Percentiles rank a stretch among this genome's conserved stretches.
phyloP scores from a whole-genome alignment of 2,113 vertebrate genomes.

The Excalfactoria chinensis region DNA sequence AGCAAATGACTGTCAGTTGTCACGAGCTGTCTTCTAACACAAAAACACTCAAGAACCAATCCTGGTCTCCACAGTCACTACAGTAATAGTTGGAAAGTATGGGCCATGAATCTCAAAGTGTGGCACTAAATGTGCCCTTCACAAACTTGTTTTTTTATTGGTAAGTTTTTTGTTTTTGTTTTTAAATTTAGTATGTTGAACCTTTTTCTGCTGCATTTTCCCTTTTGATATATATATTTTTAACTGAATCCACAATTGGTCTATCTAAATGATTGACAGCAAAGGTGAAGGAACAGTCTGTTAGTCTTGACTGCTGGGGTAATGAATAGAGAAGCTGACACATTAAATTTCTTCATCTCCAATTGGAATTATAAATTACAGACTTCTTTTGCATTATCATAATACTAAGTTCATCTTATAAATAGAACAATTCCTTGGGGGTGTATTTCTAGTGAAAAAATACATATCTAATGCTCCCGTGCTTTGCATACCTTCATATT shows the following conservation, averaged over 20 bases:
- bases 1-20: neutral
- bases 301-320: slow-evolving; percentile 21
- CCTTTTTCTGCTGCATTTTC: slow-evolving; percentile 3
- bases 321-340: slow-evolving; percentile 65
- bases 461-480: slow-evolving; percentile 16
- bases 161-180: no score
- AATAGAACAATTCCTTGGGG: slow-evolving; percentile 49
- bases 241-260: slow-evolving; percentile 11
- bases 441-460: slow-evolving; percentile 53
- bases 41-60: neutral
- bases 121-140: neutral
- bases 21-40: neutral
- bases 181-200: neutral
- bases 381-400: slow-evolving; percentile 51
- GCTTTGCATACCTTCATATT: slow-evolving; percentile 31
- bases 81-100: neutral
- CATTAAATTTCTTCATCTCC: slow-evolving; percentile 54
- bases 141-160: neutral
- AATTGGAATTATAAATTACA: slow-evolving; percentile 62
- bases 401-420: slow-evolving; percentile 45
- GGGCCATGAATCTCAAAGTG: neutral
- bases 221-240: neutral
- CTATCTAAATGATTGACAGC: slow-evolving; percentile 37
- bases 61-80: slow-evolving; percentile 24
- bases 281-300: slow-evolving; percentile 60